Evolutionary conservation across 2,888 invertebrate genomes (phyloP).

Genomic region (Ceraclea dissimilis): DNA sequence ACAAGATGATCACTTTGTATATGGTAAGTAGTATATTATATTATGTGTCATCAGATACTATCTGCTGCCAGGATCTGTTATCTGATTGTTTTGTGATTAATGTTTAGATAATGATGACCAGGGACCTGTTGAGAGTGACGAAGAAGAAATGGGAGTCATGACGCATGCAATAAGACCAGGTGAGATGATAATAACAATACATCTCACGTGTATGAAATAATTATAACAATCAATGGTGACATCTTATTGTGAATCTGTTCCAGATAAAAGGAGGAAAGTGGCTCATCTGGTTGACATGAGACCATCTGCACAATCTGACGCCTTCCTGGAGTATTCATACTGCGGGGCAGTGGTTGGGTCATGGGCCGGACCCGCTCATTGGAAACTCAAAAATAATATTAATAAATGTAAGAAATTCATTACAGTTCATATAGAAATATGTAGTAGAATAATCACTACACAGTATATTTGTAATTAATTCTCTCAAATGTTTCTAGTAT

Average conservation of each 20-base stretch:
- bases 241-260: too few relatives aligned
- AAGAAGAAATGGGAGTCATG: constrained; percentile 21
- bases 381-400: constrained; percentile 58
- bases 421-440: too few relatives aligned
- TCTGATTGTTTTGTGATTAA: too few relatives aligned
- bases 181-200: too few relatives aligned
- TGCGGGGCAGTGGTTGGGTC: constrained; percentile 48
- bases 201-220: too few relatives aligned
- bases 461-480: too few relatives aligned
- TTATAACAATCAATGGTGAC: too few relatives aligned
- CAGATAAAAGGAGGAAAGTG: constrained; percentile 33
- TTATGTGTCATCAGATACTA: too few relatives aligned
- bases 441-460: too few relatives aligned
- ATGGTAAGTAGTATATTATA: constrained; percentile 10
- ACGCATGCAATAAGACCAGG: constrained; percentile 19
- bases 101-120: constrained; percentile 24
- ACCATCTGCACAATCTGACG: constrained; percentile 42
- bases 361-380: constrained; percentile 81
- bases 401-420: constrained; percentile 34
- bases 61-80: too few relatives aligned
- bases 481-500: too few relatives aligned
- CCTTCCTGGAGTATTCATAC: constrained; percentile 65
- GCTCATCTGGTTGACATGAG: constrained; percentile 50
- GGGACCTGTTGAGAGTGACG: constrained; percentile 24
- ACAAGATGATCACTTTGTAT: constrained; percentile 33